Percentiles rank a stretch among this genome's conserved stretches.
Conservation (phyloP, 2,113 vertebrate genomes). For the Periophthalmus modestus region DNA sequence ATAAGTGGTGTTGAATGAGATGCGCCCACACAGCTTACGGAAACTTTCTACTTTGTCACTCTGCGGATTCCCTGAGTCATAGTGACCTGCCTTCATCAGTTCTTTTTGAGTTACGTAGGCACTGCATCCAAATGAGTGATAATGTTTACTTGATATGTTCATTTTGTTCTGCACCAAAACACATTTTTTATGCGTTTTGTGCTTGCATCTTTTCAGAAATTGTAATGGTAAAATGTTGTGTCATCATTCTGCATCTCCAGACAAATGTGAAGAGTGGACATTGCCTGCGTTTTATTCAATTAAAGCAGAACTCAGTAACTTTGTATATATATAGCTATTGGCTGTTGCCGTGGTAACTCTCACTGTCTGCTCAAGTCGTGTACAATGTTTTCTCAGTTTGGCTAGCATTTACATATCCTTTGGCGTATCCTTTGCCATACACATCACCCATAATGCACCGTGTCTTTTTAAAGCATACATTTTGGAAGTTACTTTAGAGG, state of each 20-base stretch:
- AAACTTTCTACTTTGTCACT: slow-evolving; percentile 36
- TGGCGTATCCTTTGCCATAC: background rate
- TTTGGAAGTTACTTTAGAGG: background rate
- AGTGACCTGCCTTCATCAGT: slow-evolving; percentile 23
- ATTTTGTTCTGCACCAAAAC: background rate
- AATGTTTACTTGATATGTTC: background rate
- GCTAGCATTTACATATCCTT: too few relatives aligned
- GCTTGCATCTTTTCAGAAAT: background rate
- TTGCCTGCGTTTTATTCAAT: background rate
- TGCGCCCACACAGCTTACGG: slow-evolving; percentile 13
- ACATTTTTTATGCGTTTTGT: background rate
- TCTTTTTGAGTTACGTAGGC: slow-evolving; percentile 6
- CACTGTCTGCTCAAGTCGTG: too few relatives aligned
- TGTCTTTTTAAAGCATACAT: background rate
- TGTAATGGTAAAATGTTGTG: background rate
- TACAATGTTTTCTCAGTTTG: too few relatives aligned
- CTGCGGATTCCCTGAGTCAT: slow-evolving; percentile 40
- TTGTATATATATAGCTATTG: too few relatives aligned
- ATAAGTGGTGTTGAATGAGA: background rate
- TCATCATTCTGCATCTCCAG: background rate
- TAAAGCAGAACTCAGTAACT: background rate
- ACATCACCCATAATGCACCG: background rate
- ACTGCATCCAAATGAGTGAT: slow-evolving; percentile 1
- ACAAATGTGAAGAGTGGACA: background rate
- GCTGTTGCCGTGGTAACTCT: too few relatives aligned